Conservation (phyloP, 2,113 vertebrate species). For the Hymenochirus boettgeri region DNA sequence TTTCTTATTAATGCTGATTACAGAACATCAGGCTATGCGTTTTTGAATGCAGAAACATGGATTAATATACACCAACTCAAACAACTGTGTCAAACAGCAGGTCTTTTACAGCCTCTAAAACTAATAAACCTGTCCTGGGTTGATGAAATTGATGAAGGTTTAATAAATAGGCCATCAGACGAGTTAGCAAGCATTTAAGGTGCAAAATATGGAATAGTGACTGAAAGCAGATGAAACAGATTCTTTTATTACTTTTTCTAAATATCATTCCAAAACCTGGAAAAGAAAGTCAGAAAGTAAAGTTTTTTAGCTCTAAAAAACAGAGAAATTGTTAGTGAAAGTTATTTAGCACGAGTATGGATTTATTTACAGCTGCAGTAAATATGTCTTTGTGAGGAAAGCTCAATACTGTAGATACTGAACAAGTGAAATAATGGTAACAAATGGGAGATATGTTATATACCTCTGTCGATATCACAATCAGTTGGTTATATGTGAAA, state of each 20-base stretch:
- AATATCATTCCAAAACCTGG: neutral
- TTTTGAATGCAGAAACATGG: neutral
- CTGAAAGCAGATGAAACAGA: neutral
- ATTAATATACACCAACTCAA: neutral
- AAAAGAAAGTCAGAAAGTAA: neutral
- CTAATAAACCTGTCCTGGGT: conserved; percentile 1
- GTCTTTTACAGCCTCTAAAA: neutral
- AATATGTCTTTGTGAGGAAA: too few species aligned
- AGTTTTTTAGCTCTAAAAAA: neutral
- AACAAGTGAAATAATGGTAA: too few species aligned
- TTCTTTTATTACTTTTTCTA: neutral
- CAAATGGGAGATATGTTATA: too few species aligned
- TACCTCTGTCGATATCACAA: too few species aligned
- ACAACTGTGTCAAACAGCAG: neutral
- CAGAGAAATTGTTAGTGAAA: neutral
- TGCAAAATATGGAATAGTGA: neutral
- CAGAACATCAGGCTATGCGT: neutral
- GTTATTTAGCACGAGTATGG: too few species aligned
- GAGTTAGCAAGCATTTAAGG: neutral
- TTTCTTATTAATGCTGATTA: neutral
- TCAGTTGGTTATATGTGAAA: too few species aligned
- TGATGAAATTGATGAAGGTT: neutral
- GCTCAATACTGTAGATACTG: too few species aligned
- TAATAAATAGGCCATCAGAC: conserved; percentile 1
- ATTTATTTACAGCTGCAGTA: neutral